phyloP scores from a whole-genome alignment of 2,797 vertebrate species.

The Hafferia zeledoni region DNA sequence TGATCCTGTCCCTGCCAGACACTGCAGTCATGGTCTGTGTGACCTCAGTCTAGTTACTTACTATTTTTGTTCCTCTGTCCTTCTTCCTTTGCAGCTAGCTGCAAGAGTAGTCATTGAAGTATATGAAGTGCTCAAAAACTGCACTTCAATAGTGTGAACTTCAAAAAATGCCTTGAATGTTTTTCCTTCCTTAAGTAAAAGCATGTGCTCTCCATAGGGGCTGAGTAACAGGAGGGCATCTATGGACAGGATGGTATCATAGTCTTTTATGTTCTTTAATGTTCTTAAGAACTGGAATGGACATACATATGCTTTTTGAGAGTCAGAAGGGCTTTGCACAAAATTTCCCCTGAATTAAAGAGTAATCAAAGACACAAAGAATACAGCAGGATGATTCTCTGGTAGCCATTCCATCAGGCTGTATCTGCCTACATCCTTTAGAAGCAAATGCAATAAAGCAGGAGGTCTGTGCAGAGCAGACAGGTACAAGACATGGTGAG shows the following conservation, averaged over 20 bases:
- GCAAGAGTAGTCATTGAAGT: slow-evolving; percentile 19
- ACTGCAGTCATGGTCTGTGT: neutral
- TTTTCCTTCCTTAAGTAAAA: neutral
- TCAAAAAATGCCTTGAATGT: neutral
- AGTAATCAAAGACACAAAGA: neutral
- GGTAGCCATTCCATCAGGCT: neutral
- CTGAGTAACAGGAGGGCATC: neutral
- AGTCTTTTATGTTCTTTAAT: slow-evolving; percentile 27
- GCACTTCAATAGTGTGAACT: neutral
- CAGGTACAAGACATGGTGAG: neutral
- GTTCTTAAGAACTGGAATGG: neutral
- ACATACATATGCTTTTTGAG: neutral
- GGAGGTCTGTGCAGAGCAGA: neutral
- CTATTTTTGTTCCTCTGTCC: neutral
- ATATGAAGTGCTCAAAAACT: neutral
- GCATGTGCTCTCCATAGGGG: neutral
- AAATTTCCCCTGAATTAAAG: neutral
- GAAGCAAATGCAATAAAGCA: neutral
- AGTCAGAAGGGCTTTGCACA: neutral
- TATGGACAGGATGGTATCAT: neutral
- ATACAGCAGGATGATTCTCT: neutral
- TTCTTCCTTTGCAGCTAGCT: slow-evolving; percentile 2
- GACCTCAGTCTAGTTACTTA: neutral
- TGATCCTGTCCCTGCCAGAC: neutral
- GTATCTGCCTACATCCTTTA: neutral